A percentile compares a stretch with the other conserved stretches of the same genome.
phyloP scores from a whole-genome alignment of 2,888 invertebrate genomes.

The Rhamnusium bicolor region DNA sequence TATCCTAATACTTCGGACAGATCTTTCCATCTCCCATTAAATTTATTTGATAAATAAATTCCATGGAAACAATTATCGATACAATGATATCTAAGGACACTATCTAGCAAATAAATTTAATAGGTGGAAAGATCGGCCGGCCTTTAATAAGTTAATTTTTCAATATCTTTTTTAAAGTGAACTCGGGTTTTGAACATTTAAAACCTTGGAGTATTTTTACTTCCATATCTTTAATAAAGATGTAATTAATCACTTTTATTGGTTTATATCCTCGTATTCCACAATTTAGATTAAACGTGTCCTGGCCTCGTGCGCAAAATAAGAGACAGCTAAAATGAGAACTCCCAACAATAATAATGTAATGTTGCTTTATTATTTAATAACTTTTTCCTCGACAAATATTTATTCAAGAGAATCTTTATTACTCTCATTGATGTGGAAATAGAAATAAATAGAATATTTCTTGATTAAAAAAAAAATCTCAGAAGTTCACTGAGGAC shows the following conservation, averaged over 20 bases:
- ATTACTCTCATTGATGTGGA: not conserved
- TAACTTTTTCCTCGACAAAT: not conserved
- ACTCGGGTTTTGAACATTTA: not conserved
- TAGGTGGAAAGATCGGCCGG: too few species aligned
- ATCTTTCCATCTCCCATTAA: too few species aligned
- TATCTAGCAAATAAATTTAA: too few species aligned
- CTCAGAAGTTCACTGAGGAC: not conserved
- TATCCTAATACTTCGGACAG: too few species aligned
- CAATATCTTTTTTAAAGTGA: too few species aligned
- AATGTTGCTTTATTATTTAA: not conserved
- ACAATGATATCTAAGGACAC: too few species aligned
- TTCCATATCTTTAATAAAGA: not conserved
- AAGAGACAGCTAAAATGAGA: not conserved
- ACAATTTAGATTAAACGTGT: slow-evolving; percentile 1
- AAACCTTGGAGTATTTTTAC: not conserved
- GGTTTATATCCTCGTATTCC: not conserved
- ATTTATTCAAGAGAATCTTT: not conserved
- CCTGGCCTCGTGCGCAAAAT: not conserved
- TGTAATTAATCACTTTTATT: not conserved
- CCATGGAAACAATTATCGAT: too few species aligned
- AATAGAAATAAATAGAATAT: not conserved
- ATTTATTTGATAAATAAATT: too few species aligned
- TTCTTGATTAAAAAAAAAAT: not conserved
- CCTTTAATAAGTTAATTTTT: too few species aligned
- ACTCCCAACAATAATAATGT: not conserved